These are phyloP conservation scores for Hydrocynus forskahlii DNA, from an alignment of 2,797 vertebrate species.

Conservation along the genomic window DNA sequence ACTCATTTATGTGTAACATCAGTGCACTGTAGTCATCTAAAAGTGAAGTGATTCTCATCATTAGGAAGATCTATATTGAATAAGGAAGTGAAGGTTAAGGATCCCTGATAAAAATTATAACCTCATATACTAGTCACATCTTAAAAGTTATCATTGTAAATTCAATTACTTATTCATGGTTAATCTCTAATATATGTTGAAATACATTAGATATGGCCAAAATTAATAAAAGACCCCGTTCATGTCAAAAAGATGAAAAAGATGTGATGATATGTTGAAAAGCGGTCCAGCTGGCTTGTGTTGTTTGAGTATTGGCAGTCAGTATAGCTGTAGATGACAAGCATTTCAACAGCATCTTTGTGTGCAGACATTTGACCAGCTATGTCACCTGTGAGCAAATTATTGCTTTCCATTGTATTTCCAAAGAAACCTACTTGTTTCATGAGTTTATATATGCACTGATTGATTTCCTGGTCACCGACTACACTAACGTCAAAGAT, in stretches of 20 bases:
- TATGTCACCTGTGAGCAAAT: slow-evolving; percentile 52
- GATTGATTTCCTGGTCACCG: slow-evolving; percentile 30
- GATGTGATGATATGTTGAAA: slow-evolving; percentile 18
- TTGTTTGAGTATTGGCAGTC: slow-evolving; percentile 15
- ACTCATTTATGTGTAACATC: slow-evolving; percentile 2
- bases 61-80: not conserved
- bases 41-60: not conserved
- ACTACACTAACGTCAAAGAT: slow-evolving; percentile 36
- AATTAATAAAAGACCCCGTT: not conserved
- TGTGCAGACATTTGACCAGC: slow-evolving; percentile 41
- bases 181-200: not conserved
- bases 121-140: not conserved
- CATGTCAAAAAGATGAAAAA: not conserved
- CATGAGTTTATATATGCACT: slow-evolving; percentile 47
- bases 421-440: slow-evolving; percentile 46
- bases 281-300: slow-evolving; percentile 10
- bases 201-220: not conserved
- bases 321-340: slow-evolving; percentile 29
- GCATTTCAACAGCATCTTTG: slow-evolving; percentile 25
- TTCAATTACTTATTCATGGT: not conserved
- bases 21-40: not conserved
- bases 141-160: not conserved
- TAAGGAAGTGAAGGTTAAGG: not conserved
- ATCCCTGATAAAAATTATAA: not conserved
- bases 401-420: slow-evolving; percentile 36